A percentile compares a stretch with the other conserved stretches of the same genome.
Evolutionary conservation across 2,113 vertebrate species (phyloP).

Genomic region (Trachemys scripta): DNA sequence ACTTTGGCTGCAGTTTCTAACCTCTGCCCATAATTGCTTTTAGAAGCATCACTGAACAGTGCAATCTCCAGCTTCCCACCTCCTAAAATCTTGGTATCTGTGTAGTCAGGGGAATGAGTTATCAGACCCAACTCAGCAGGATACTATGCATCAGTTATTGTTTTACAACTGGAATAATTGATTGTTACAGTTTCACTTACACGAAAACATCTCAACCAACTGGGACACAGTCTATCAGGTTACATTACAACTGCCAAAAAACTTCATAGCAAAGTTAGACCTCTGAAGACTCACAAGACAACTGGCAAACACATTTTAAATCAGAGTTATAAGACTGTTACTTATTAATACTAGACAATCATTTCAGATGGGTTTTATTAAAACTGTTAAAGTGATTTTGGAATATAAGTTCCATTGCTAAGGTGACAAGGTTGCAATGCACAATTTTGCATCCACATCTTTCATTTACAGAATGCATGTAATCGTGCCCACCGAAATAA

Average conservation of each 20-base stretch:
- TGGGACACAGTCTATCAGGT: not conserved
- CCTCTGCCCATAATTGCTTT: not conserved
- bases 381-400: not conserved
- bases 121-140: not conserved
- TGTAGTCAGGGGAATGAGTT: not conserved
- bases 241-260: not conserved
- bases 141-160: not conserved
- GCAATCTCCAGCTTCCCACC: not conserved
- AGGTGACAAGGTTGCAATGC: no score
- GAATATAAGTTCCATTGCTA: not conserved
- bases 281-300: not conserved
- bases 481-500: not conserved
- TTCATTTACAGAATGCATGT: not conserved
- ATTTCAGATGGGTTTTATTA: not conserved
- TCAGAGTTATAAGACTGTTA: not conserved
- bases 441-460: not conserved
- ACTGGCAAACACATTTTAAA: not conserved
- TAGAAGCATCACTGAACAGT: not conserved
- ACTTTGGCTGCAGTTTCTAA: not conserved
- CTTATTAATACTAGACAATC: not conserved
- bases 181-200: not conserved
- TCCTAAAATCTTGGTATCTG: not conserved
- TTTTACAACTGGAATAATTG: not conserved
- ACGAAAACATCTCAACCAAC: not conserved
- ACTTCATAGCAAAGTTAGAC: not conserved